These are phyloP conservation scores for Coenonympha glycerion DNA, from an alignment of 2,888 invertebrate genomes.

Conservation along the genomic window DNA sequence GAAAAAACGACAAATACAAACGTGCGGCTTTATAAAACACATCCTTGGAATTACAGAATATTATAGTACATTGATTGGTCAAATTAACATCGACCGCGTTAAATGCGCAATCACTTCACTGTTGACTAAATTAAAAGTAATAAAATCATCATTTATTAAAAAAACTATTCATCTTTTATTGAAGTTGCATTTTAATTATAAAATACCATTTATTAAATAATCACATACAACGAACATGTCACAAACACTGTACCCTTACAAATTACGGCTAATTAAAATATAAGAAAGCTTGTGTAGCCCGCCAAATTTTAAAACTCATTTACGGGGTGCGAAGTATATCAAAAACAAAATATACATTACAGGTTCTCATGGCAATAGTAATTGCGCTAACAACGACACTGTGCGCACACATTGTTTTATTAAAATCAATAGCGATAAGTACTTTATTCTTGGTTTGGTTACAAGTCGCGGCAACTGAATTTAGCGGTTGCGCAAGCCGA, in stretches of 20 bases:
- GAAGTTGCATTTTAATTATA: conserved; percentile 47
- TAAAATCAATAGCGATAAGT: too few species aligned
- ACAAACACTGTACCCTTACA: conserved; percentile 59
- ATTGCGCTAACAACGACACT: too few species aligned
- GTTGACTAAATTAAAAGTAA: neutral
- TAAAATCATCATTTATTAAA: conserved; percentile 3
- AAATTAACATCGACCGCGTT: conserved; percentile 29
- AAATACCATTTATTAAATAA: conserved; percentile 53
- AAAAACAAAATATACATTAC: too few species aligned
- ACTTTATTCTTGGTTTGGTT: too few species aligned
- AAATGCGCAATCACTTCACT: neutral
- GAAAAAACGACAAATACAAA: too few species aligned
- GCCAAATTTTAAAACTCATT: too few species aligned
- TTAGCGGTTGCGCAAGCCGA: too few species aligned
- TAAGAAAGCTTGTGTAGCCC: too few species aligned
- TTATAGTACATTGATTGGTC: conserved; percentile 52
- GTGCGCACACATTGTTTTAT: too few species aligned
- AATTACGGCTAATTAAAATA: conserved; percentile 1
- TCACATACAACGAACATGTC: conserved; percentile 59
- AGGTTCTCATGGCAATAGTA: too few species aligned
- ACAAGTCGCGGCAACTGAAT: too few species aligned
- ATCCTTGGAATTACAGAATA: conserved; percentile 53
- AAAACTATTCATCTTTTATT: conserved; percentile 45
- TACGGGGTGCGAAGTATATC: too few species aligned
- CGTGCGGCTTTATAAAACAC: neutral